Evolutionary conservation across 2,113 vertebrate genomes (phyloP).

Genomic region (Pampusana beccarii): DNA sequence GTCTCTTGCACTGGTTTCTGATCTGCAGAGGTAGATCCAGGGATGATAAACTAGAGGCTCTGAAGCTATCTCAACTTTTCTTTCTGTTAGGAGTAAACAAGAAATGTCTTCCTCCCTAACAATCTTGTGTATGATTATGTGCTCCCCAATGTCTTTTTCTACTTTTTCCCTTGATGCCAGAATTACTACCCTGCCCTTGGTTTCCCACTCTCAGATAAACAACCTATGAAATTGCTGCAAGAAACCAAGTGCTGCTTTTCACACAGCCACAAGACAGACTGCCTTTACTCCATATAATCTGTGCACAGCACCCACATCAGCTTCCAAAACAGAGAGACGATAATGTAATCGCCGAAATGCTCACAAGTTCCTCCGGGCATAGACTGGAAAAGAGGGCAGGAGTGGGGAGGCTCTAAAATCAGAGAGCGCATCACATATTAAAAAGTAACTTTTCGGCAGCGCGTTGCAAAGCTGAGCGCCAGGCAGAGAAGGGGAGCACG

Average conservation of each 20-base stretch:
- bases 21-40: not conserved
- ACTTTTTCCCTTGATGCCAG: not conserved
- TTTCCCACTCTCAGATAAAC: not conserved
- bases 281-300: not conserved
- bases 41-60: not conserved
- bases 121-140: not conserved
- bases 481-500: not conserved
- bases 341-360: not conserved
- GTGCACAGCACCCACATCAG: not conserved
- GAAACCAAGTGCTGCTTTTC: not conserved
- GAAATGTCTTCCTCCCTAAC: not conserved
- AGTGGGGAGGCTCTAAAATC: not conserved
- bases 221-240: not conserved
- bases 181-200: not conserved
- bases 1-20: not conserved
- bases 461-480: not conserved
- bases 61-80: not conserved
- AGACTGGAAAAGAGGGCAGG: not conserved
- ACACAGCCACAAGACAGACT: not conserved
- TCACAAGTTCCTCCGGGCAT: not conserved
- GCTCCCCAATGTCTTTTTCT: not conserved
- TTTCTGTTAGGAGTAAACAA: not conserved
- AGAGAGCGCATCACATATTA: rapidly evolving
- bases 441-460: constrained; percentile 23
- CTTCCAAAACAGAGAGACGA: not conserved